Evolutionary conservation across 2,797 vertebrate species (phyloP).

Genomic region (Zalophus californianus): DNA sequence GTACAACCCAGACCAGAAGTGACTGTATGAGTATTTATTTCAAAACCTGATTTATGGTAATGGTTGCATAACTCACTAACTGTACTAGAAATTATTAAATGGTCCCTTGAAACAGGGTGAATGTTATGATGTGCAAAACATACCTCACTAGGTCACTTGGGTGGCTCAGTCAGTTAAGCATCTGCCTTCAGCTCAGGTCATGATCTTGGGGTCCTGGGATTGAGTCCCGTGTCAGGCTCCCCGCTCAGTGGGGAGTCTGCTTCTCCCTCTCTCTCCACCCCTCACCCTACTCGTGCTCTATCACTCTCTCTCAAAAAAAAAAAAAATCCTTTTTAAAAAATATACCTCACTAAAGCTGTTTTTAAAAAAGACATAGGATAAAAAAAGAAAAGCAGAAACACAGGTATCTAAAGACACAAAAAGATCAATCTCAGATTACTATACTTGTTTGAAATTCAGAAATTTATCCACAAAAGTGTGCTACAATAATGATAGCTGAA

Average conservation of each 20-base stretch:
- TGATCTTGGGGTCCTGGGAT: neutral
- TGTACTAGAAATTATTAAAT: conserved; percentile 18
- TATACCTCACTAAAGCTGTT: neutral
- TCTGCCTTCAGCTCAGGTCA: neutral
- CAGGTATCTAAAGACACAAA: conserved; percentile 5
- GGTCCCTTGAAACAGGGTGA: neutral
- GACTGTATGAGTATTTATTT: neutral
- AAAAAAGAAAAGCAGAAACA: conserved; percentile 49
- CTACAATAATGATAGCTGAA: conserved; percentile 36
- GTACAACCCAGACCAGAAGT: neutral
- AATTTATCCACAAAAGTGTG: conserved; percentile 20
- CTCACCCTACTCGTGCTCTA: neutral
- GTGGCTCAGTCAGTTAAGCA: neutral
- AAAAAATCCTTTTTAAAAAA: neutral
- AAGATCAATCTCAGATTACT: conserved; percentile 41
- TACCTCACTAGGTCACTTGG: neutral
- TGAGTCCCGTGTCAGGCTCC: accelerated
- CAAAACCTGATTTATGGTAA: conserved; percentile 16
- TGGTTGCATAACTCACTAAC: neutral
- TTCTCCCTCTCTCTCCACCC: neutral
- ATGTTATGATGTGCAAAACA: conserved; percentile 19
- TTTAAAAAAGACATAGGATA: neutral
- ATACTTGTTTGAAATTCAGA: conserved; percentile 52
- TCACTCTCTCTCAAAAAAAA: neutral
- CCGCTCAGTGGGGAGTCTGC: neutral